Evolutionary conservation across 2,888 invertebrate species (phyloP), one percentile per base, ranked within the genome.

Genomic region (Noctuana brunneofusca): DNA sequence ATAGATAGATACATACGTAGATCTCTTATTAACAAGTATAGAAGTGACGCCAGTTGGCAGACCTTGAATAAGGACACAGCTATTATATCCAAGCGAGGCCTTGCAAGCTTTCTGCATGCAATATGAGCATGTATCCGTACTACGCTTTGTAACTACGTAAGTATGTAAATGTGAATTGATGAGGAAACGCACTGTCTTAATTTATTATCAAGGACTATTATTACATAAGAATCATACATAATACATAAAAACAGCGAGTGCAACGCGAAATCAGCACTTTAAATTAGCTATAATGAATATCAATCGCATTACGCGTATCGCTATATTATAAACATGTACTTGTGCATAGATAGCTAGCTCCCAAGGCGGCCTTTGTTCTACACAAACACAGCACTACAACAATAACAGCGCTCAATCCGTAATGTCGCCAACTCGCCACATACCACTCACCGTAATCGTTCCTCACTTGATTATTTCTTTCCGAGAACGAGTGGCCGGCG

Each of bases 1-100:
- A 30, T 58, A 62, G 56, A 58, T 64, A 24, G 18, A 58, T 57
- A 64, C 62, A 57, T 64, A 62, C 60, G 64, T 67, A 66, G 69
- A 83, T 83, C 81, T 84, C 79, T 81, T 79, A 83, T 83, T 83
- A 80, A 83, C 76, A 75, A 78, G 82, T 80, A 83, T 81, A 83
- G 80, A 76, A 79, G 79, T 87, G 84, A 87, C 87, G 87, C 87
- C 87, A 87, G 72, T 78, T 76, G 74, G 79, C 75, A 86, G 81
- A 83, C 89, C 89, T 89, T 87, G 88, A 76, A 69, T 80, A 81
- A 86, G 87, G 87, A 86, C 87, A 83, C 78, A 79, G 78, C 84
- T 87, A 86, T 86, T 87, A 87, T 83, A 87, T 80, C 85, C 81
- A 80, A 75, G 80, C 86, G 78, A 84, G 86, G 84, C 82, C 85